These are phyloP conservation scores for Murina feae DNA, from an alignment of 2,113 vertebrate species.

Conservation along the genomic window DNA sequence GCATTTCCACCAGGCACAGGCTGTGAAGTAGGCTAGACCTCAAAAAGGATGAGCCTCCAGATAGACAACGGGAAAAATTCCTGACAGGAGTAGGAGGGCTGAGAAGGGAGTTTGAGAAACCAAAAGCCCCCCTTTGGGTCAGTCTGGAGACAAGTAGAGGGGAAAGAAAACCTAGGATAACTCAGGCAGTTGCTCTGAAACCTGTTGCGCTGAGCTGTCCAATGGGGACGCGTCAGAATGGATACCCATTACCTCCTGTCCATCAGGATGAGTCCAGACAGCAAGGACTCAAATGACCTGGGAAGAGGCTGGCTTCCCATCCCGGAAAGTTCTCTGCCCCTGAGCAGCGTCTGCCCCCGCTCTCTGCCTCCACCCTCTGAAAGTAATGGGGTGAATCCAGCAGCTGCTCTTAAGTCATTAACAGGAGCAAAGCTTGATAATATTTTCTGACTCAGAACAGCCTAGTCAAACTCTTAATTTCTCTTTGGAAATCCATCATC, in stretches of 20 bases:
- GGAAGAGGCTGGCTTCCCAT: neutral
- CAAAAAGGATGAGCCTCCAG: neutral
- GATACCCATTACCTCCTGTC: neutral
- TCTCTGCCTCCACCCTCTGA: slow-evolving; percentile 62
- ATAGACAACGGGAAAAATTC: neutral
- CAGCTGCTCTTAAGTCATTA: slow-evolving; percentile 64
- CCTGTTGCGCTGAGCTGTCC: neutral
- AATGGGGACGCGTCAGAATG: neutral
- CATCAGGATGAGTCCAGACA: neutral
- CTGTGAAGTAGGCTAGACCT: neutral
- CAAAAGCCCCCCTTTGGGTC: neutral
- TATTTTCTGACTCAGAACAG: slow-evolving; percentile 71
- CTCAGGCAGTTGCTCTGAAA: neutral
- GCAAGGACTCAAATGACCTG: neutral
- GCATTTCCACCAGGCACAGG: neutral
- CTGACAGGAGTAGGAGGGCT: neutral
- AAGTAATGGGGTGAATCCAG: slow-evolving; percentile 68
- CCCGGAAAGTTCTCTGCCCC: neutral
- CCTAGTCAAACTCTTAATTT: slow-evolving; percentile 68
- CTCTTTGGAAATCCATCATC: slow-evolving; percentile 66
- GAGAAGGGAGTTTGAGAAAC: neutral
- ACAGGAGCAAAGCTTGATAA: slow-evolving; percentile 55
- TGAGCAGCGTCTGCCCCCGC: slow-evolving; percentile 17
- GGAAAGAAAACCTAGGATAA: neutral
- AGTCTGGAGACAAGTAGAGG: neutral